Evolutionary conservation across 2,113 vertebrate genomes (phyloP), one percentile per base, ranked within the genome.

Genomic region (Megaceryle torquata): DNA sequence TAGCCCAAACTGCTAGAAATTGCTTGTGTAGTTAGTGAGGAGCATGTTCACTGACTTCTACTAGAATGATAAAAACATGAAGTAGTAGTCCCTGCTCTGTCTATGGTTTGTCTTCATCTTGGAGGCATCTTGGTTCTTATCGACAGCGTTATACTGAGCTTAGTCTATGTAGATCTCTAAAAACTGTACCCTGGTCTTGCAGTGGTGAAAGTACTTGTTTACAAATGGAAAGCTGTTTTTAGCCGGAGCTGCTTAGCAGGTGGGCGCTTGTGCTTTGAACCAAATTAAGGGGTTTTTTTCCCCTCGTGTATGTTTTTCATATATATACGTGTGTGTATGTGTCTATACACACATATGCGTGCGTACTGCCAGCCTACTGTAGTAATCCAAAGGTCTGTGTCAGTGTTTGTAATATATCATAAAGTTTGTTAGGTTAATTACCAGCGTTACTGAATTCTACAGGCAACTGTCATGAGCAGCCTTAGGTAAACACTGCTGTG

Each of bases 291-390:
- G 29, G 17, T 19, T 24, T 43, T 65, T 35, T 35, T 54, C 48
- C 48, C 70, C 74, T 41, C 37, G 0, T 43, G 9, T 82, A 11
- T 53, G 9, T 3, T 21, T 81, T 14, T 46, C 29, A 19, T 22
- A 5, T 35, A 7, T 35, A 11, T n/a, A 1, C 10, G 4, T 35
- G 4, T 25, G 7, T 18, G 2, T 28, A 1, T 70, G 4, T 65
- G 2, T 60, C 6, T n/a, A 0, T 28, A 18, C 8, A 10, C 8
- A 51, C 11, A n/a, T 15, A 37, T 2, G 0, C 35, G n/a, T 10
- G 8, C 15, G 2, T 37, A 4, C 41, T 84, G 86, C 5, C 4
- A 56, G 20, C 3, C 16, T 71, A 1, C 33, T 41, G 18, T n/a
- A 48, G 24, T 39, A 59, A 60, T 44, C 14, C n/a, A 87, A 35